phyloP scores from a whole-genome alignment of 2,797 vertebrate species.

The Neosalanx taihuensis region DNA sequence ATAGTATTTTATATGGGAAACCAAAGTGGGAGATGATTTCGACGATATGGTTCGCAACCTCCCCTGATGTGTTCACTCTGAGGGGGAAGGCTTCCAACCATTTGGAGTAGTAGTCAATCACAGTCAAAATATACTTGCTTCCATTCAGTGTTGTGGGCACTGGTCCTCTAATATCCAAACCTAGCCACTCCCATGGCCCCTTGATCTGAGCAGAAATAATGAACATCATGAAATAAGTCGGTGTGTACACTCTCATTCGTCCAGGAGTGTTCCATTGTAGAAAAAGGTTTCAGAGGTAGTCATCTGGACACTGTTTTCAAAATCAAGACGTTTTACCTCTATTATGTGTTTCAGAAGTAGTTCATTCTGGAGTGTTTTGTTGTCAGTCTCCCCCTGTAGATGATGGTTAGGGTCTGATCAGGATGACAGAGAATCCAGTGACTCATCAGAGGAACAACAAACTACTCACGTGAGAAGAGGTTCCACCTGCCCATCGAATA shows the following conservation, averaged over 20 bases:
- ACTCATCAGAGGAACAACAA: neutral
- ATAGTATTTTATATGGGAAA: conserved; percentile 64
- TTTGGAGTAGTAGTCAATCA: conserved; percentile 67
- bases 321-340: neutral
- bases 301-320: too few species aligned
- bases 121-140: conserved; percentile 61
- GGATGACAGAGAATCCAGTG: neutral
- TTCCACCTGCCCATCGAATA: neutral
- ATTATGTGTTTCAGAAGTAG: neutral
- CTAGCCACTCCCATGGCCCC: conserved; percentile 72
- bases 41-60: conserved; percentile 47
- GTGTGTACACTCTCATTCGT: too few species aligned
- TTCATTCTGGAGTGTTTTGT: neutral
- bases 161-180: conserved; percentile 68
- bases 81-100: conserved; percentile 70
- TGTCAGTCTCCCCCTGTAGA: conserved; percentile 9
- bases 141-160: conserved; percentile 55
- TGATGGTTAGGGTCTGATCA: neutral
- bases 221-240: neutral
- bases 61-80: conserved; percentile 43
- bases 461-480: neutral
- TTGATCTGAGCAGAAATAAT: conserved; percentile 53
- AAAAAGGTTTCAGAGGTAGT: too few species aligned
- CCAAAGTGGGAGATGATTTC: conserved; percentile 64
- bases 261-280: too few species aligned